Evolutionary conservation across 2,888 invertebrate species (phyloP), one percentile per base, ranked within the genome.

Genomic region (Eudemis profundana): DNA sequence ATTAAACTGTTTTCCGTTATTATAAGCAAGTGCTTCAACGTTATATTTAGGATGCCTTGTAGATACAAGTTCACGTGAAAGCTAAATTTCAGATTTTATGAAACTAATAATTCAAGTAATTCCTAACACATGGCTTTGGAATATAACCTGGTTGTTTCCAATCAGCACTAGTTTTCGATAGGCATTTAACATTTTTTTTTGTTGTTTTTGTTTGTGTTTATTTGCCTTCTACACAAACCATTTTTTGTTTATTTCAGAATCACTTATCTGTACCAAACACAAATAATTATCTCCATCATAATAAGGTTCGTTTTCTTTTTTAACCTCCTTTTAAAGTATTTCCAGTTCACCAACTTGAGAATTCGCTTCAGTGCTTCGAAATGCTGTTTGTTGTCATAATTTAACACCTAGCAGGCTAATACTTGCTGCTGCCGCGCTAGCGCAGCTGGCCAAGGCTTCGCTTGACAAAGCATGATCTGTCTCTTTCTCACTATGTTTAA

Each of bases 251-350:
- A 95, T 96, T 96, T 93, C 96, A 96, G 96, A 96, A 95, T 94
- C 96, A 95, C 95, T 96, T 96, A 94, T 95, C 95, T 94, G 96
- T 96, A 94, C 96, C 96, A 93, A 94, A 95, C 94, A 95, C 95
- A 94, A 95, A 95, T 95, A 96, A 95, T 94, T 96, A 94, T 93
- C 95, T 95, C 84, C 95, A 95, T 93, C 95, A 94, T 90, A 95
- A 94, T 93, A 95, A 96, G 96, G 96, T 96, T 93, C 91, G 91
- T 92, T 91, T 89, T 86, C 86, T 90, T 89, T 85, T 87, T 83
- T 90, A 89, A 87, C 85, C 84, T 80, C 81, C 85, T 81, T 83
- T 83, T 79, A 82, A 70, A 79, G 72, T 76, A 78, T 83, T 85
- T 83, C 79, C 78, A 75, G 74, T 79, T 83, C 82, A 82, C 81